These are phyloP conservation scores for Flabesymbios commensalis DNA, from an alignment of 2,888 invertebrate genomes.

Conservation along the genomic window DNA sequence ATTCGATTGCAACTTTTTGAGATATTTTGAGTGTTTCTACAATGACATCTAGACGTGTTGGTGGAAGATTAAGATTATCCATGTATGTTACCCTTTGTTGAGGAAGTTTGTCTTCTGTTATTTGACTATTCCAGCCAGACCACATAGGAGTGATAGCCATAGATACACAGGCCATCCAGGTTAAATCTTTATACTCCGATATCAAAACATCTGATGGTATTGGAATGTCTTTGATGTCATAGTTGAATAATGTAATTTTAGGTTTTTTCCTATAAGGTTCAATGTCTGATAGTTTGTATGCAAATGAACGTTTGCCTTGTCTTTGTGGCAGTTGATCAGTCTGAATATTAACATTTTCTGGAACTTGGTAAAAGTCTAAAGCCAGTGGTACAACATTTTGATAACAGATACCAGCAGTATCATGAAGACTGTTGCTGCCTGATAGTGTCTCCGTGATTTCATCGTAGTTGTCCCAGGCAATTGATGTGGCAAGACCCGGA, in stretches of 20 bases:
- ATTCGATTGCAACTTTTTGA: constrained; percentile 23
- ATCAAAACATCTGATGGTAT: neutral
- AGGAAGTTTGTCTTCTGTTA: constrained; percentile 21
- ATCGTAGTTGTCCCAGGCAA: constrained; percentile 33
- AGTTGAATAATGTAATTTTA: neutral
- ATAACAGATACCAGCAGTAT: constrained; percentile 31
- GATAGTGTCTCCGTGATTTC: constrained; percentile 28
- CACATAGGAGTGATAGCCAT: constrained; percentile 15
- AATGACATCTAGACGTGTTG: constrained; percentile 30
- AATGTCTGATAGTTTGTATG: neutral
- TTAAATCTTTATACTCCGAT: neutral
- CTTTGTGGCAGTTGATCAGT: too few relatives aligned
- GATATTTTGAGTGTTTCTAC: constrained; percentile 25
- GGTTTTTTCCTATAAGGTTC: constrained; percentile 9
- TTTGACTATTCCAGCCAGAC: constrained; percentile 29
- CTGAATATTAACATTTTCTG: too few relatives aligned
- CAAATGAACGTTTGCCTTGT: neutral
- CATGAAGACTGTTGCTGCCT: constrained; percentile 25
- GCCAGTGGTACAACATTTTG: too few relatives aligned
- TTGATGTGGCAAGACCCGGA: constrained; percentile 14
- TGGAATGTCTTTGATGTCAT: neutral
- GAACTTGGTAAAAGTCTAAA: too few relatives aligned
- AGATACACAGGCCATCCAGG: constrained; percentile 1
- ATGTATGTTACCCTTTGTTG: constrained; percentile 23
- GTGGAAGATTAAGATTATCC: constrained; percentile 22